phyloP scores from a whole-genome alignment of 2,888 invertebrate species.

The Agriopis leucophaearia region DNA sequence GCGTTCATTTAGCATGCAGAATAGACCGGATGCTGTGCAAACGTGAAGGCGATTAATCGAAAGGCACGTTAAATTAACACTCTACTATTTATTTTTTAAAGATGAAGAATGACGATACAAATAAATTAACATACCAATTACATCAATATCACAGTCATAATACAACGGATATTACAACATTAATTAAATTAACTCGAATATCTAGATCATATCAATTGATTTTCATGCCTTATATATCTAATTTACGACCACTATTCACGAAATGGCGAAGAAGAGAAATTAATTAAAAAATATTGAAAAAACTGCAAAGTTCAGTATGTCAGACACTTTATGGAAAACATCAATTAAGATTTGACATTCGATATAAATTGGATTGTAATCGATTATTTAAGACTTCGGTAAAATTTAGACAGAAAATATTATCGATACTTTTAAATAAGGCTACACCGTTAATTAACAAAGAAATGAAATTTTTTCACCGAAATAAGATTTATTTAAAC shows the following conservation, averaged over 20 bases:
- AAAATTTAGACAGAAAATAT: conserved; percentile 45
- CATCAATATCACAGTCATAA: conserved; percentile 7
- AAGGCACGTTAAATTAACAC: neutral
- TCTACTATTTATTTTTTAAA: too few species aligned
- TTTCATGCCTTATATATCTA: conserved; percentile 22
- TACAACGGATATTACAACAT: conserved; percentile 11
- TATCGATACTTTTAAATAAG: conserved; percentile 35
- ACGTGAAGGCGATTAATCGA: too few species aligned
- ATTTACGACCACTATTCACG: conserved; percentile 24
- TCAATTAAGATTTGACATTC: conserved; percentile 51
- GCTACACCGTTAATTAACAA: conserved; percentile 43
- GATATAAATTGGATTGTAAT: conserved; percentile 46
- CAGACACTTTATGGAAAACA: conserved; percentile 41
- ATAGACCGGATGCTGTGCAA: too few species aligned
- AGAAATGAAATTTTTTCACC: conserved; percentile 43
- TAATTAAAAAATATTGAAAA: conserved; percentile 36
- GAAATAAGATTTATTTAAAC: conserved; percentile 35
- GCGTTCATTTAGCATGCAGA: too few species aligned
- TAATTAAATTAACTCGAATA: conserved; percentile 17
- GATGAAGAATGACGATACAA: neutral
- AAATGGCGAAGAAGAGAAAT: conserved; percentile 34
- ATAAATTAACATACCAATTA: conserved; percentile 14
- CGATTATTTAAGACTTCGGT: conserved; percentile 42
- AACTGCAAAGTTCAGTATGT: conserved; percentile 45
- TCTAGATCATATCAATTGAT: conserved; percentile 32